Conservation (phyloP, 2,797 vertebrate species). For the Danio choprae region DNA sequence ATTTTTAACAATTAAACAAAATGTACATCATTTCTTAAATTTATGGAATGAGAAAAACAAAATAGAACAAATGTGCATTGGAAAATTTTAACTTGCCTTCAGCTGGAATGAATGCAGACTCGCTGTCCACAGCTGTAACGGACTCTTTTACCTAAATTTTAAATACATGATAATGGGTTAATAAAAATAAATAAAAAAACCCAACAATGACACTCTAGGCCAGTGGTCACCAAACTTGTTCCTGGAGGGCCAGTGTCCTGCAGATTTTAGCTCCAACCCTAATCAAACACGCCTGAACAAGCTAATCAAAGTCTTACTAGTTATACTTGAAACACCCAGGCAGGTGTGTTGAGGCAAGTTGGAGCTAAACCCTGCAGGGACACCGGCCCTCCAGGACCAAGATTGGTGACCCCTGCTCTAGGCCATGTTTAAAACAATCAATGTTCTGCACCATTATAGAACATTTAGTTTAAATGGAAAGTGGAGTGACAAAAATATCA, state of each 20-base stretch:
- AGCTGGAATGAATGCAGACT: neutral
- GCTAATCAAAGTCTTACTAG: no score
- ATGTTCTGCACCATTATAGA: neutral
- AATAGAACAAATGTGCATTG: neutral
- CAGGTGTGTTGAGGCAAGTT: no score
- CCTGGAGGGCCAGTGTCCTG: no score
- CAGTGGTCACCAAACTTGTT: no score
- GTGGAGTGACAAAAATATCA: neutral
- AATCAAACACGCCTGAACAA: no score
- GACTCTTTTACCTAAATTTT: slow-evolving; percentile 54
- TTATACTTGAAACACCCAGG: no score
- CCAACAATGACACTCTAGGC: neutral
- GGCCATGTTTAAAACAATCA: neutral
- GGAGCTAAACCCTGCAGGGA: no score
- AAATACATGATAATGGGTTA: neutral
- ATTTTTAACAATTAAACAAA: neutral
- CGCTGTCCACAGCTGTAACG: neutral
- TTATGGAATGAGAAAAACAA: neutral
- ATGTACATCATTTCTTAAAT: neutral
- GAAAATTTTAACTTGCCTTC: slow-evolving; percentile 14
- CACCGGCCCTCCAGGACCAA: no score
- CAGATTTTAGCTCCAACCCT: no score
- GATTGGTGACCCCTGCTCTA: no score
- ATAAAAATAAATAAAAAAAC: neutral
- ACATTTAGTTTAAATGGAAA: neutral